Evolutionary conservation across 1,140 invertebrate species (phyloP).

Genomic region (Stegodyphus dumicola): DNA sequence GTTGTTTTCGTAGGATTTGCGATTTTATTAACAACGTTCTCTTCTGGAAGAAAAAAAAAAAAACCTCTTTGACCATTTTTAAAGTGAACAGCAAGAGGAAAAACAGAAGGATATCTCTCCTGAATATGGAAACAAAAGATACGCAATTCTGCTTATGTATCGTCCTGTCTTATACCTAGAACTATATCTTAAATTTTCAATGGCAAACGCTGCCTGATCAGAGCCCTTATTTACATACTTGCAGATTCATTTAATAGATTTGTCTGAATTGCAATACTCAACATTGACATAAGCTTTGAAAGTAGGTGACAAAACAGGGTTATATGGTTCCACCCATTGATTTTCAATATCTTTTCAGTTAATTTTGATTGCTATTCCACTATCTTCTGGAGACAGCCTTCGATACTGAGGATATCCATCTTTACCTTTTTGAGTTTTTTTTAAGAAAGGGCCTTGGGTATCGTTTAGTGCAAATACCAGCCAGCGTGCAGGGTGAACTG

Average conservation of each 20-base stretch:
- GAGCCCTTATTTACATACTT: constrained; percentile 64
- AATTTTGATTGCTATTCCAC: constrained; percentile 40
- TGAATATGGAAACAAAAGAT: constrained; percentile 65
- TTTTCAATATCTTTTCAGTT: constrained; percentile 64
- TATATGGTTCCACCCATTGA: constrained; percentile 63
- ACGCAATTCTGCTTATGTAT: constrained; percentile 63
- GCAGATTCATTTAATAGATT: constrained; percentile 64
- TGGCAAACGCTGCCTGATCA: constrained; percentile 18
- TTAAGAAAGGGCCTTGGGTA: constrained; percentile 22
- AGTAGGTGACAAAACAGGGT: constrained; percentile 46
- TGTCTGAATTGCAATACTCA: constrained; percentile 58
- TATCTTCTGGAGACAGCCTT: neutral
- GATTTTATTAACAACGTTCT: neutral
- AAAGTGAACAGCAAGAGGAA: constrained; percentile 70
- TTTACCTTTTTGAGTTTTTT: constrained; percentile 9
- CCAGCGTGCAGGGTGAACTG: constrained; percentile 64
- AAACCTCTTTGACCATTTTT: constrained; percentile 67
- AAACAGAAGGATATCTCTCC: constrained; percentile 66
- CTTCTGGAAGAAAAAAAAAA: too few relatives aligned
- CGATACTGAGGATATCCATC: constrained; percentile 58
- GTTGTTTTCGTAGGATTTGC: constrained; percentile 26
- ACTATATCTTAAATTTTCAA: constrained; percentile 62
- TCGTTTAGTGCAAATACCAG: constrained; percentile 60
- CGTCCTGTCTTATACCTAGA: constrained; percentile 35
- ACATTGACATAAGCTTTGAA: constrained; percentile 64